A percentile compares a stretch with the other conserved stretches of the same genome.
These are phyloP conservation scores for Lepus americanus DNA, from an alignment of 2,113 vertebrate species.

Conservation along the genomic window DNA sequence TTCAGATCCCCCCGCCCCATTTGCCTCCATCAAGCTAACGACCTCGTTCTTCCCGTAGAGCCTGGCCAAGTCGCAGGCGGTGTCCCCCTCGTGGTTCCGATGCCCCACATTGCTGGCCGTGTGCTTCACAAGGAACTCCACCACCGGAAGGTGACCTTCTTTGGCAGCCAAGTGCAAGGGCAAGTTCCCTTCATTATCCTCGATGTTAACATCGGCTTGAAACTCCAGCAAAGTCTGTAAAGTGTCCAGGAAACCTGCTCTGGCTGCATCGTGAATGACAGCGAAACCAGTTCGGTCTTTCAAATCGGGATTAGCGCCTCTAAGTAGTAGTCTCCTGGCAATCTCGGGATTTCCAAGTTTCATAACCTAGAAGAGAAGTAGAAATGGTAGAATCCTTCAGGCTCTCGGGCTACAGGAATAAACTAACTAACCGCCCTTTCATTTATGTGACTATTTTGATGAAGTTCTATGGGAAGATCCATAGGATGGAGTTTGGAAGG, in stretches of 20 bases:
- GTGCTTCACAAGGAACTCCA: slow-evolving; percentile 88
- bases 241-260: slow-evolving; percentile 93
- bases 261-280: slow-evolving; percentile 93
- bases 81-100: slow-evolving; percentile 88
- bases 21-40: slow-evolving; percentile 85
- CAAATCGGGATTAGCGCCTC: slow-evolving; percentile 91
- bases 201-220: slow-evolving; percentile 91
- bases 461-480: slow-evolving; percentile 4
- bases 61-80: slow-evolving; percentile 90
- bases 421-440: slow-evolving; percentile 12
- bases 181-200: slow-evolving; percentile 92
- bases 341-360: slow-evolving; percentile 91
- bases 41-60: slow-evolving; percentile 84
- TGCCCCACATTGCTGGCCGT: slow-evolving; percentile 85
- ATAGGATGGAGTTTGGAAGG: slow-evolving; percentile 4
- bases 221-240: slow-evolving; percentile 91
- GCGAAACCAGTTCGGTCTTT: slow-evolving; percentile 92
- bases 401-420: slow-evolving; percentile 20
- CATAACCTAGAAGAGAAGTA: slow-evolving; percentile 90
- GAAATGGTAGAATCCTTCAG: slow-evolving; percentile 71
- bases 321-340: slow-evolving; percentile 88
- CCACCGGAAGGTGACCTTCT: slow-evolving; percentile 91
- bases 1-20: slow-evolving; percentile 65
- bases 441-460: slow-evolving; percentile 43
- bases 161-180: slow-evolving; percentile 94